Conservation (phyloP, 2,797 vertebrate genomes). For the Lophius americanus region DNA sequence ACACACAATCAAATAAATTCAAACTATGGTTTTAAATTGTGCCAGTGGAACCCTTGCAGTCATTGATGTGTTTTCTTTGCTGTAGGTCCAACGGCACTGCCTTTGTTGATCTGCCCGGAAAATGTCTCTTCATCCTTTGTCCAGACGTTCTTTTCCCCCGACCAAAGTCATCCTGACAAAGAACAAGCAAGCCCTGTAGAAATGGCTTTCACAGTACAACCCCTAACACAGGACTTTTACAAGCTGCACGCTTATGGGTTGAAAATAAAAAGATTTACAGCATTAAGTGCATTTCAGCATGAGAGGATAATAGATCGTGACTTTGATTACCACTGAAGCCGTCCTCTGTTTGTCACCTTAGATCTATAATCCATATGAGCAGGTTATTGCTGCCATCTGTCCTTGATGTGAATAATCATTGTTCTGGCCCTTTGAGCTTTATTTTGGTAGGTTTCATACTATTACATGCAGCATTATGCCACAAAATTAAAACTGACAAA, state of each 20-base stretch:
- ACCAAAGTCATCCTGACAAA: constrained; percentile 66
- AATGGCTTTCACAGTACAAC: constrained; percentile 29
- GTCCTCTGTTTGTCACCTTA: constrained; percentile 17
- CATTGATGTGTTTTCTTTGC: constrained; percentile 47
- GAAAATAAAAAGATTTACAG: constrained; percentile 45
- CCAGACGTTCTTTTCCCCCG: constrained; percentile 44
- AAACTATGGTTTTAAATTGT: constrained; percentile 34
- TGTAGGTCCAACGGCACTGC: constrained; percentile 62
- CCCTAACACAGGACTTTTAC: constrained; percentile 27
- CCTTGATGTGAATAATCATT: constrained; percentile 14
- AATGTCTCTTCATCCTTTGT: constrained; percentile 53
- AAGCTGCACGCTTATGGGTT: constrained; percentile 17
- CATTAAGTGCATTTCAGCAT: constrained; percentile 21
- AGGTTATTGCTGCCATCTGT: not conserved
- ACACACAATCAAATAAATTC: constrained; percentile 22
- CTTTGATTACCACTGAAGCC: constrained; percentile 36
- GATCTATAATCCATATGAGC: constrained; percentile 19
- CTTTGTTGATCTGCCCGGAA: constrained; percentile 74
- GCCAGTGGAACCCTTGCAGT: constrained; percentile 53
- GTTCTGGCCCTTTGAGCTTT: not conserved
- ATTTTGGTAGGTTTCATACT: not conserved
- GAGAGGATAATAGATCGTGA: constrained; percentile 16
- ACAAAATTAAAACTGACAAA: constrained; percentile 19
- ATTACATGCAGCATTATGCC: constrained; percentile 3
- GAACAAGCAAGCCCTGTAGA: constrained; percentile 48